A percentile compares a stretch with the other conserved stretches of the same genome.
phyloP scores from a whole-genome alignment of 2,888 invertebrate species.

The Unio delphinus region DNA sequence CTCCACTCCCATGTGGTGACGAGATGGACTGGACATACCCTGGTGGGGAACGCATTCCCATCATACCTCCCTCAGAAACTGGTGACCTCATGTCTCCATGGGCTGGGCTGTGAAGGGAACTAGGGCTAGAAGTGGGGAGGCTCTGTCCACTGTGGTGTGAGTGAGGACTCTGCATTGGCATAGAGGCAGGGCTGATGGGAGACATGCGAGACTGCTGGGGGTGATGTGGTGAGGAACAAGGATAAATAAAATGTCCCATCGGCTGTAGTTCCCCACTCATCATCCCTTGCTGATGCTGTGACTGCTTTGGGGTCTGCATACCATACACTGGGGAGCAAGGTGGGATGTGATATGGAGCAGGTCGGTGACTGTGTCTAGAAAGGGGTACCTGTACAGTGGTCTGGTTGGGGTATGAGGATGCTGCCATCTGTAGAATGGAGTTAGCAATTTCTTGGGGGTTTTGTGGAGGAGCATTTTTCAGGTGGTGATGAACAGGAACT shows the following conservation, averaged over 20 bases:
- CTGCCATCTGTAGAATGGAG: conserved; percentile 67
- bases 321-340: conserved; percentile 48
- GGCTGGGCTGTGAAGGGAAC: conserved; percentile 59
- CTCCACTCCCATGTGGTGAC: conserved; percentile 10
- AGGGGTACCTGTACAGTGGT: conserved; percentile 63
- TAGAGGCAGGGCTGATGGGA: conserved; percentile 55
- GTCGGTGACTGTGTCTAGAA: conserved; percentile 41
- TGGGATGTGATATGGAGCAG: conserved; percentile 62
- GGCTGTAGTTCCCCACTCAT: conserved; percentile 2
- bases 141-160: conserved; percentile 62
- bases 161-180: conserved; percentile 51
- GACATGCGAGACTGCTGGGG: conserved; percentile 44
- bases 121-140: conserved; percentile 59
- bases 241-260: conserved; percentile 33
- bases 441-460: conserved; percentile 68
- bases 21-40: conserved; percentile 28
- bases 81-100: conserved; percentile 43
- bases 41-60: conserved; percentile 28
- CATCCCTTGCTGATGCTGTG: conserved; percentile 17
- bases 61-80: conserved; percentile 19
- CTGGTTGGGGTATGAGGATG: conserved; percentile 54
- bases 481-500: conserved; percentile 24
- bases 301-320: conserved; percentile 21
- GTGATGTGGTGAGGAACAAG: conserved; percentile 38
- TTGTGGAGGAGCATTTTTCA: conserved; percentile 30